These are phyloP conservation scores for Dendrocincla fuliginosa DNA, from an alignment of 2,797 vertebrate genomes.

Conservation along the genomic window DNA sequence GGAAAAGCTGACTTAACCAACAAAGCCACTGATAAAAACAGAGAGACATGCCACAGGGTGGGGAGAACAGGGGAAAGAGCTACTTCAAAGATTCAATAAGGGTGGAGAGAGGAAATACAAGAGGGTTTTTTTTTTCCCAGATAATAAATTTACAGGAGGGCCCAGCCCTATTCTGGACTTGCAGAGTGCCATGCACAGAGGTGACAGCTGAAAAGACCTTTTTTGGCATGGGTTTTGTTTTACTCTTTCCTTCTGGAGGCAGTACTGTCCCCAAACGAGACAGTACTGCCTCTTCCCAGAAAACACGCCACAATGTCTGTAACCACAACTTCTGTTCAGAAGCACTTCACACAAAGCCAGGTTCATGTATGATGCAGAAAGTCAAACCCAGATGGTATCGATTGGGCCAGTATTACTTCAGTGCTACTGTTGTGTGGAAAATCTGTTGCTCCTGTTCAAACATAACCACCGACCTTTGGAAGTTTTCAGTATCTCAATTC, in stretches of 20 bases:
- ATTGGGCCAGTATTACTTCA: neutral
- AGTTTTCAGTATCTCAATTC: neutral
- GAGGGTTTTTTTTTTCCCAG: neutral
- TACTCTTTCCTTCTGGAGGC: neutral
- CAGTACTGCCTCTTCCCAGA: neutral
- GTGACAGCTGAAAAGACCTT: neutral
- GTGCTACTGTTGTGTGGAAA: neutral
- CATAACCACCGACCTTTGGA: neutral
- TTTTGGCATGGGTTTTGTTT: neutral
- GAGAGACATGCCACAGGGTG: rapidly evolving
- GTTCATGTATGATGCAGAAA: rapidly evolving
- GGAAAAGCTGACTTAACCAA: neutral
- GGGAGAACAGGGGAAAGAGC: neutral
- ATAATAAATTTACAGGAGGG: neutral
- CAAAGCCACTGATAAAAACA: neutral
- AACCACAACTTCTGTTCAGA: neutral
- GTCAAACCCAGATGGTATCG: neutral
- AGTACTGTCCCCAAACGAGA: neutral
- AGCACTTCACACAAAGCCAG: neutral
- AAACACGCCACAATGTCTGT: rapidly evolving
- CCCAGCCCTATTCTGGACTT: neutral
- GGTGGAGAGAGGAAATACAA: neutral
- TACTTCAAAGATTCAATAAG: neutral
- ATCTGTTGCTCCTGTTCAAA: neutral
- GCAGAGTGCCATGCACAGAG: rapidly evolving